Base-by-base conservation (phyloP, 2,888 invertebrate species). In the Allophyes oxyacanthae region DNA sequence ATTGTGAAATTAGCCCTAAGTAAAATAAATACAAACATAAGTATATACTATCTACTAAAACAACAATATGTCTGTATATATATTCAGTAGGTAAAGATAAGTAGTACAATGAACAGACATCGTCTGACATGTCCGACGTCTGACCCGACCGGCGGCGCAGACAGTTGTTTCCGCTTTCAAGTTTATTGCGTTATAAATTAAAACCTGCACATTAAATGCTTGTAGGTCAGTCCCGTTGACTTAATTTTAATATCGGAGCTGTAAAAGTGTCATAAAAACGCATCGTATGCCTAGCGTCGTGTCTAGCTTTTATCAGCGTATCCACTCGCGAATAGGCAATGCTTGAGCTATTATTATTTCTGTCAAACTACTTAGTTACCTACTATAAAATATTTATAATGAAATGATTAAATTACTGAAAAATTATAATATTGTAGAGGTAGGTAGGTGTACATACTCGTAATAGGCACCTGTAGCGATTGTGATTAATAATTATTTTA, bases 161-260 rank as follows among this genome's bases (percentile, higher is more conserved):
- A 68, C 68, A 55, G 57, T 51, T 38, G 49, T 57, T 74, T 75
- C 78, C 80, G 75, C 50, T 74, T 60, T 41, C 59, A 65, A 65
- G 60, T 64, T 68, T 72, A 67, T 67, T 64, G 64, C 66, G 43
- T 67, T 58, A 52, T 66, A 54, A 64, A 72, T 69, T 66, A 75
- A 64, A 70, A 68, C 57, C 65, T 64, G 58, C 38, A 38, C 15
- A 28, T 7, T n/a, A 40, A 37, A 44, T 34, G 26, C 28, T 53
- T 44, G 45, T 43, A 28, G 48, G 48, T 52, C 52, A 65, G 38
- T 26, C 46, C 41, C 40, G 53, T 51, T 60, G 33, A 50, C 38
- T 52, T 58, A 26, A 32, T 56, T 50, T 46, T 38, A 32, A 46
- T 45, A 45, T 55, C 36, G 30, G 11, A 25, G 10, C 15, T 45